Evolutionary conservation across 2,113 vertebrate species (phyloP), one percentile per base, ranked within the genome.

Genomic region (Telmatochromis sp.): DNA sequence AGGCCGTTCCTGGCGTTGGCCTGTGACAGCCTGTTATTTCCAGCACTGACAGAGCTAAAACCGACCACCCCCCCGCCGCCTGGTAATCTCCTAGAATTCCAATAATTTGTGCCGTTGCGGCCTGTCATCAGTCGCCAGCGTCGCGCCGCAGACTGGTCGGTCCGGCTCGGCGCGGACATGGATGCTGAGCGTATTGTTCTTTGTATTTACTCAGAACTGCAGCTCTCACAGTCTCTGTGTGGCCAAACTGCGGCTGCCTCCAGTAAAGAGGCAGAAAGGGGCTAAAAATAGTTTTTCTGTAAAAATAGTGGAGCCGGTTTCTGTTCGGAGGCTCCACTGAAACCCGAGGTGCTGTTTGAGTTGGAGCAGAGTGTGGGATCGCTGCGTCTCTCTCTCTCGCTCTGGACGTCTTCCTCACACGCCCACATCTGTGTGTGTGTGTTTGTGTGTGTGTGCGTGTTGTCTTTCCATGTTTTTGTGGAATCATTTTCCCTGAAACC

Each of bases 291-390:
- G 90, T 40, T 33, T 7, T 4, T 49, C 79, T 4, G 81, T 87
- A 91, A 90, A 91, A 93, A 92, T 92, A 92, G 87, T 87, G 3
- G 35, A 65, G 75, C 81, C n/a, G 17, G 40, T 86, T 81, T 88
- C 31, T 86, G 82, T 87, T 89, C 10, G 55, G 80, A 90, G 89
- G 60, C 86, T 89, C 87, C 79, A 80, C 31, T 73, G 86, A 89
- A 90, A 90, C 85, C 88, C 83, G 89, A 87, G 33, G 68, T 35
- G 2, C 4, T 94, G 93, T 94, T 93, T 93, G 90, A 60, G 23
- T 93, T 94, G 93, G 93, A 92, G 31, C 85, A 1, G 35, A 87
- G 49, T 89, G 92, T 91, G 88, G 84, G 91, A 93, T 65, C 51
- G 31, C 70, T 86, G 88, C 54, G 37, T 92, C 84, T 45, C 65